phyloP scores from a whole-genome alignment of 2,888 invertebrate species.

The Cantharis lateralis region DNA sequence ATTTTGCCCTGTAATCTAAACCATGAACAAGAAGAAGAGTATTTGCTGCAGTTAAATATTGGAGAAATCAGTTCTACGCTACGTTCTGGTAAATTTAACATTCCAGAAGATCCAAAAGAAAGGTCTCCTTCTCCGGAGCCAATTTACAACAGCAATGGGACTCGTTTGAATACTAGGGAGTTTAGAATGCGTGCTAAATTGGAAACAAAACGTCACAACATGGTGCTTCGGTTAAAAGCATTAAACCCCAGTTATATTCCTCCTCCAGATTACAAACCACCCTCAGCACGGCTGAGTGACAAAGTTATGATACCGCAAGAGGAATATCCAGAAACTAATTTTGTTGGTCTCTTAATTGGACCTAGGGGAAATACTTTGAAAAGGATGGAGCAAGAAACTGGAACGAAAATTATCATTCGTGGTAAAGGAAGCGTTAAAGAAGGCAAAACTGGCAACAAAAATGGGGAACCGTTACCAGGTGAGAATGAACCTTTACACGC shows the following conservation, averaged over 20 bases:
- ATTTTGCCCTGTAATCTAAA: not conserved
- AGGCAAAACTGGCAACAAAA: conserved; percentile 93
- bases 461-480: conserved; percentile 97
- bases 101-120: conserved; percentile 96
- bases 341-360: conserved; percentile 97
- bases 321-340: conserved; percentile 99
- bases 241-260: conserved; percentile 98
- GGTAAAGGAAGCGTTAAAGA: conserved; percentile 99
- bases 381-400: conserved; percentile 93
- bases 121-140: conserved; percentile 99
- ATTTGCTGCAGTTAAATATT: conserved; percentile 91
- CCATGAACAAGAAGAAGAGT: not conserved
- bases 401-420: conserved; percentile 96
- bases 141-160: conserved; percentile 99
- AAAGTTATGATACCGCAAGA: conserved; percentile 99
- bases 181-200: conserved; percentile 94
- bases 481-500: conserved; percentile 99
- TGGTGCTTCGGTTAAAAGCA: conserved; percentile 86
- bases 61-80: conserved; percentile 99
- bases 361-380: conserved; percentile 99
- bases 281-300: conserved; percentile 94
- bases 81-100: conserved; percentile 97
- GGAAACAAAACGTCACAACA: conserved; percentile 94
- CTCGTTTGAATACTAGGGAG: conserved; percentile 97
- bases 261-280: conserved; percentile 98